Evolutionary conservation across 2,888 invertebrate species (phyloP).

Genomic region (Pyralis farinalis): DNA sequence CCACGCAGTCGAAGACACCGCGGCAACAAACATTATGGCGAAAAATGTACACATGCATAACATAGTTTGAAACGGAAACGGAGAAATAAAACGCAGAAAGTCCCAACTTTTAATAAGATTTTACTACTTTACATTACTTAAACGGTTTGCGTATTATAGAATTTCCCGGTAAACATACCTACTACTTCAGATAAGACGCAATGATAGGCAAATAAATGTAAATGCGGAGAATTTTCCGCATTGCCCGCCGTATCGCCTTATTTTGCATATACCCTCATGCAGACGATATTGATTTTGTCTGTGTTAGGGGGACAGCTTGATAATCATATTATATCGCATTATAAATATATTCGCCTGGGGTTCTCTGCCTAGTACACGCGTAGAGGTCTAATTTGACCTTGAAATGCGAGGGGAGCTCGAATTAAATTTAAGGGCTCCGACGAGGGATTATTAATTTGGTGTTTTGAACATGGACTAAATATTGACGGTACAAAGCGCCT

Average conservation of each 20-base stretch:
- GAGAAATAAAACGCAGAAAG: too few relatives aligned
- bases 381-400: conserved; percentile 44
- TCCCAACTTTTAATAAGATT: too few relatives aligned
- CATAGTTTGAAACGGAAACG: too few relatives aligned
- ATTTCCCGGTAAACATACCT: conserved; percentile 6
- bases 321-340: conserved; percentile 76
- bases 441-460: conserved; percentile 14
- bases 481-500: not conserved
- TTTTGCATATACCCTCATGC: conserved; percentile 63
- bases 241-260: conserved; percentile 32
- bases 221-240: conserved; percentile 15
- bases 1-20: too few relatives aligned
- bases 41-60: too few relatives aligned
- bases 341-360: conserved; percentile 65
- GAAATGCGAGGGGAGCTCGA: conserved; percentile 27
- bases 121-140: not conserved
- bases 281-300: conserved; percentile 80
- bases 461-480: conserved; percentile 4
- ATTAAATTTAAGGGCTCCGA: conserved; percentile 14
- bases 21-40: too few relatives aligned
- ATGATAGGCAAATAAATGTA: conserved; percentile 9
- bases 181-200: conserved; percentile 11
- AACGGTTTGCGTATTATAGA: not conserved
- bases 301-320: conserved; percentile 76
- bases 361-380: conserved; percentile 22